These are phyloP conservation scores for Xanthia togata DNA, from an alignment of 2,888 invertebrate genomes.

Conservation along the genomic window DNA sequence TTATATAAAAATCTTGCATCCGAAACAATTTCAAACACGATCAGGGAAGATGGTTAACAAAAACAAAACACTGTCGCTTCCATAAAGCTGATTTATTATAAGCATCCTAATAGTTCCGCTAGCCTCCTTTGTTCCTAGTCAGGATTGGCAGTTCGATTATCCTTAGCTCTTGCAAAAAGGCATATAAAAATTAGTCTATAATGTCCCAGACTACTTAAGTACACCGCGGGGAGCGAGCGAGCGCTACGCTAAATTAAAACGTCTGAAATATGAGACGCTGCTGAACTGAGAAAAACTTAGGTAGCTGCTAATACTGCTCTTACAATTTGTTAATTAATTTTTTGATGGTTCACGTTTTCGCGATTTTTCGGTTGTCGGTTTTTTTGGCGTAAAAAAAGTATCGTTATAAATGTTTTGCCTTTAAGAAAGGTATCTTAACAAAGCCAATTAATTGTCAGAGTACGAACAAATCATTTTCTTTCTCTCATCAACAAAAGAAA, in stretches of 20 bases:
- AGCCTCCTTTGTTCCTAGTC: conserved; percentile 80
- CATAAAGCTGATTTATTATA: conserved; percentile 76
- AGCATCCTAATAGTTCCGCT: conserved; percentile 76
- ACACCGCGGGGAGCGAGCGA: conserved; percentile 81
- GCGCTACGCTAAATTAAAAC: conserved; percentile 81
- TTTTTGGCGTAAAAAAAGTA: background rate
- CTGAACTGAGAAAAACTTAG: conserved; percentile 78
- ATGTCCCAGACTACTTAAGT: conserved; percentile 87
- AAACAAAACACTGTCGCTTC: conserved; percentile 53
- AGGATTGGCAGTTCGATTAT: conserved; percentile 90
- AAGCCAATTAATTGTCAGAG: background rate
- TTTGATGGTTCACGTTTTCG: conserved; percentile 24
- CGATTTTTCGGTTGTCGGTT: background rate
- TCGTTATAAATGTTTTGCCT: no score
- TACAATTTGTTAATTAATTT: conserved; percentile 55
- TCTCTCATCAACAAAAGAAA: conserved; percentile 35
- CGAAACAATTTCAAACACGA: conserved; percentile 22
- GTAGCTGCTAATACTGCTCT: conserved; percentile 50
- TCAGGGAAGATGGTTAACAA: conserved; percentile 35
- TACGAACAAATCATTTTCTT: background rate
- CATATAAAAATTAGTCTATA: conserved; percentile 87
- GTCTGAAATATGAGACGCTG: conserved; percentile 81
- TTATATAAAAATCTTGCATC: conserved; percentile 8
- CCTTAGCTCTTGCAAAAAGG: conserved; percentile 84
- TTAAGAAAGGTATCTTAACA: background rate